Evolutionary conservation across 2,888 invertebrate genomes (phyloP), one percentile per base, ranked within the genome.

Genomic region (Hedychridium roseum): DNA sequence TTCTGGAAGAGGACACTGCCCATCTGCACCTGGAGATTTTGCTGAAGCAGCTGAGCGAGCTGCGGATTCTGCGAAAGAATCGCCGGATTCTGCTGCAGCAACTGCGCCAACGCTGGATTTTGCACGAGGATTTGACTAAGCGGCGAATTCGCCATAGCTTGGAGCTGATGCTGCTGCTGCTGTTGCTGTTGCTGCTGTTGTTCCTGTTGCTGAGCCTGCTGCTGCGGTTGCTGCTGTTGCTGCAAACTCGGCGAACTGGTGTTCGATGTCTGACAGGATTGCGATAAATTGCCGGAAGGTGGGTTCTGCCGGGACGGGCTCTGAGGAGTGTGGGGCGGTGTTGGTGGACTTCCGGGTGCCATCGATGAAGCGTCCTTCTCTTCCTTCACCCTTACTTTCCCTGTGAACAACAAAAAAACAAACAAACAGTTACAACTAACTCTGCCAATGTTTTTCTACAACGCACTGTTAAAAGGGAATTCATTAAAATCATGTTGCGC

Each of bases 321-420:
- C 50, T 78, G 77, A 1, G 78, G 78, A 2, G 78, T 78, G 61
- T 78, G 77, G 27, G 78, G 78, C 2, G 78, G 78, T 38, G 78
- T 78, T 34, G 78, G 78, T 2, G 78, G 78, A 68, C 78, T 78
- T 53, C 78, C 78, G 14, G 78, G 78, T 38, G 78, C 78, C 70
- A 72, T 77, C 52, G 76, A 74, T 27, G 77, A 76, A 3, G 74
- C 70, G 46, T 78, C 77, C 54, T 76, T 76, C 30, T 77, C 76
- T 36, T 76, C 76, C 46, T 76, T 76, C 27, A 73, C 68, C 53
- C 66, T 76, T 27, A 76, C 67, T 59, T 71, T 74, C 40, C 70
- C 77, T 77, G 68, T 7, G 60, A 73, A 31, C 39, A n/a, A n/a
- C n/a, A n/a, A n/a, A n/a, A n/a, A n/a, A n/a, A n/a, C n/a, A n/a